Evolutionary conservation across 2,797 vertebrate genomes (phyloP).

Genomic region (Atherinosoma microstoma): DNA sequence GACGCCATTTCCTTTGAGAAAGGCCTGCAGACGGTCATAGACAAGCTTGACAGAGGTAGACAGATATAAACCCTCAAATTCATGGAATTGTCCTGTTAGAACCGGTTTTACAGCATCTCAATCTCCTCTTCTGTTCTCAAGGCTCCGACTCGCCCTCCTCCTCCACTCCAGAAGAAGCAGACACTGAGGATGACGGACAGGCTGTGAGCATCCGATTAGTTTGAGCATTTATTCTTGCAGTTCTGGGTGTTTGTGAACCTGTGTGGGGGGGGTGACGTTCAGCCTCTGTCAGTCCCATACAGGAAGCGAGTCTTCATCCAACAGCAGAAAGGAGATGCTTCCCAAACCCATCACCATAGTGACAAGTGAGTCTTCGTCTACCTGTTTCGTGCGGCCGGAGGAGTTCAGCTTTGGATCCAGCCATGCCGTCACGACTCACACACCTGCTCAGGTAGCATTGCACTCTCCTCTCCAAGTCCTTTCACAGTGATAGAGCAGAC

Average conservation of each 20-base stretch:
- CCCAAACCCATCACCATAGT: slow-evolving; percentile 88
- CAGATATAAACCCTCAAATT: background rate
- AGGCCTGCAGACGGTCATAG: slow-evolving; percentile 88
- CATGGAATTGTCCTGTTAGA: background rate
- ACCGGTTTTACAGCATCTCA: background rate
- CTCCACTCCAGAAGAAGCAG: slow-evolving; percentile 85
- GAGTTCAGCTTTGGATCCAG: slow-evolving; percentile 82
- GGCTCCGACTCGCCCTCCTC: slow-evolving; percentile 85
- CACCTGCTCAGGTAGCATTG: slow-evolving; percentile 81
- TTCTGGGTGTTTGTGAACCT: slow-evolving; percentile 24
- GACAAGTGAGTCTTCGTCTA: slow-evolving; percentile 90
- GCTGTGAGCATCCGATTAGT: slow-evolving; percentile 77
- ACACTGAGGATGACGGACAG: slow-evolving; percentile 87
- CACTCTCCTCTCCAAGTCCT: background rate
- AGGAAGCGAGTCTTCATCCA: slow-evolving; percentile 93
- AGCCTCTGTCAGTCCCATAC: slow-evolving; percentile 88
- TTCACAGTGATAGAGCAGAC: background rate
- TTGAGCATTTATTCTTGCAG: background rate
- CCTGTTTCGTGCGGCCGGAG: slow-evolving; percentile 86
- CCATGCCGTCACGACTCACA: slow-evolving; percentile 80
- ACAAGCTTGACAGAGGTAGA: slow-evolving; percentile 89
- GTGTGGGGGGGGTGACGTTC: slow-evolving; percentile 67
- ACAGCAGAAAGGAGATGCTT: slow-evolving; percentile 92
- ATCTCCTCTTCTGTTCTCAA: slow-evolving; percentile 49
- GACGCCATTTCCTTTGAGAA: slow-evolving; percentile 92